These are phyloP conservation scores for Zelostemma sp. DNA, from an alignment of 1,140 invertebrate genomes.

Conservation along the genomic window DNA sequence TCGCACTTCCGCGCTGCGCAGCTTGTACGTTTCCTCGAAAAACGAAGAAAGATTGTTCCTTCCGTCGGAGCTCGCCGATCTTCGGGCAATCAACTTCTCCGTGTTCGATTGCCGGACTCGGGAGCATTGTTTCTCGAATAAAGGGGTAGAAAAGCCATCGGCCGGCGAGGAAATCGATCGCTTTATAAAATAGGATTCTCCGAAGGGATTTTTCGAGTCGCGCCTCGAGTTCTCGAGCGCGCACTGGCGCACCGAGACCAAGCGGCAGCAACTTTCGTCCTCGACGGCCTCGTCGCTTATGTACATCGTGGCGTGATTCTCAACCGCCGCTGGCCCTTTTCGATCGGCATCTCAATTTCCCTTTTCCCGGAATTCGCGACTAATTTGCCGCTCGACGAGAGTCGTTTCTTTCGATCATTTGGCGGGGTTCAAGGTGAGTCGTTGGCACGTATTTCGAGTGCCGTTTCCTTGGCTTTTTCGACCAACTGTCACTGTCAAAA, in stretches of 20 bases:
- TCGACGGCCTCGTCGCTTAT: constrained; percentile 59
- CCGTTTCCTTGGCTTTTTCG: not conserved
- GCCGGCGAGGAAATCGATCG: constrained; percentile 17
- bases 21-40: constrained; percentile 32
- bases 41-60: constrained; percentile 24
- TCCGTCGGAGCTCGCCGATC: constrained; percentile 36
- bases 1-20: constrained; percentile 4
- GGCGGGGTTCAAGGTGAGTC: no score
- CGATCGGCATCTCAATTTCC: no score
- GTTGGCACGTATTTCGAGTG: no score
- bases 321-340: not conserved
- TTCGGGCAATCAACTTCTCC: constrained; percentile 43
- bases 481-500: not conserved
- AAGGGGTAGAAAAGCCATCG: constrained; percentile 25
- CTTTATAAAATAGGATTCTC: constrained; percentile 10
- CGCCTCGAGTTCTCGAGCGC: constrained; percentile 46
- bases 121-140: no score
- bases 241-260: constrained; percentile 61
- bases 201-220: constrained; percentile 12
- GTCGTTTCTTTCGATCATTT: no score
- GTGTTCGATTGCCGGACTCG: no score
- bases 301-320: constrained; percentile 55
- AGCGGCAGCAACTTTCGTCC: constrained; percentile 62
- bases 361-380: no score
- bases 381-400: no score